Percentiles rank a stretch among this genome's conserved stretches.
Evolutionary conservation across 2,797 vertebrate species (phyloP).

Genomic region (Salarias fasciatus): DNA sequence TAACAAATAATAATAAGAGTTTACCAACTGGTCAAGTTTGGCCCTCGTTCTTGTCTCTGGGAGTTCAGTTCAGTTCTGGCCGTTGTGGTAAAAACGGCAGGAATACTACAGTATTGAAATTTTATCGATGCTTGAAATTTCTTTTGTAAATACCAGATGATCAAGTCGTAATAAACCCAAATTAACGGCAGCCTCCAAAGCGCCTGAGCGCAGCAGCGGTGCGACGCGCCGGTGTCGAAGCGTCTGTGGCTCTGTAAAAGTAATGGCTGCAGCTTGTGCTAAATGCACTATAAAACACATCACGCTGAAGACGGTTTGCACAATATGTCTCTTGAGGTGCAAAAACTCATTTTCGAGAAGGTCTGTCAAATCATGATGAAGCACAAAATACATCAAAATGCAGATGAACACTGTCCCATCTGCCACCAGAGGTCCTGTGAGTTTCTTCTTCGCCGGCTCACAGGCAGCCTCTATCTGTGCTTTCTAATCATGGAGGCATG

Average conservation of each 20-base stretch:
- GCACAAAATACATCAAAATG: conserved; percentile 7
- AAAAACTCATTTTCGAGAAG: conserved; percentile 2
- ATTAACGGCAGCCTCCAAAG: no score
- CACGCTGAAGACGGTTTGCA: neutral
- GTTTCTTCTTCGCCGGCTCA: conserved; percentile 33
- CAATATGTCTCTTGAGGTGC: neutral
- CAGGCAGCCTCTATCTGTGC: conserved; percentile 26
- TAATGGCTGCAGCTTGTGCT: neutral
- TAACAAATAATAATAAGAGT: no score
- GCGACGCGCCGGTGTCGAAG: neutral
- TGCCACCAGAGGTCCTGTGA: conserved; percentile 1
- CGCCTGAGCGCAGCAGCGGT: neutral
- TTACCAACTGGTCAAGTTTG: no score
- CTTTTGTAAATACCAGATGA: no score
- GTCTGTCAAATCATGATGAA: neutral
- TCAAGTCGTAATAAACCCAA: no score
- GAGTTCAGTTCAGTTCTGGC: no score
- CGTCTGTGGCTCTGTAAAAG: neutral
- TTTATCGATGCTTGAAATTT: no score
- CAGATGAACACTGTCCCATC: conserved; percentile 12
- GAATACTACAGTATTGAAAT: no score
- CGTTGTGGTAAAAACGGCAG: no score
- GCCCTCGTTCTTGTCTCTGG: no score
- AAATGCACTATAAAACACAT: neutral
- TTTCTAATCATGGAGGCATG: conserved; percentile 32